These are phyloP conservation scores for Glaucopsyche alexis DNA, from an alignment of 2,888 invertebrate species.

Conservation along the genomic window DNA sequence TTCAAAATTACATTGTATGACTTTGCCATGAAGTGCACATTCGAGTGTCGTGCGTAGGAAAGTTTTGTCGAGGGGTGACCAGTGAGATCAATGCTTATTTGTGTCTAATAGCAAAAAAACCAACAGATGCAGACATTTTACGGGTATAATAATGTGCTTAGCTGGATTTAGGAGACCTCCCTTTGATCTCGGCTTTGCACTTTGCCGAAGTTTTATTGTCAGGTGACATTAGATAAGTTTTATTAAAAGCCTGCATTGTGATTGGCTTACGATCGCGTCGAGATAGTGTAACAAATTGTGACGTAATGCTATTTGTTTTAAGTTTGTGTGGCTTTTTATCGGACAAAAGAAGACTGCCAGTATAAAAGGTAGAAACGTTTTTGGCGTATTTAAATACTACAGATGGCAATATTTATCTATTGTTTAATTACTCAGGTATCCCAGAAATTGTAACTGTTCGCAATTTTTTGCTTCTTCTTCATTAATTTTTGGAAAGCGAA, in stretches of 20 bases:
- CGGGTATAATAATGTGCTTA: slow-evolving; percentile 78
- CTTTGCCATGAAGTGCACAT: slow-evolving; percentile 35
- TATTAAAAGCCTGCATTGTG: slow-evolving; percentile 47
- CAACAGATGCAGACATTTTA: slow-evolving; percentile 79
- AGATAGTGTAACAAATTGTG: slow-evolving; percentile 50
- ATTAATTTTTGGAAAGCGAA: too few species aligned
- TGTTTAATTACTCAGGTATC: too few species aligned
- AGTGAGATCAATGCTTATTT: slow-evolving; percentile 72
- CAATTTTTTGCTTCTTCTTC: too few species aligned
- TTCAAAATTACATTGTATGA: slow-evolving; percentile 35
- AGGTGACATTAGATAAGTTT: slow-evolving; percentile 49
- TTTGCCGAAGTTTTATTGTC: slow-evolving; percentile 47
- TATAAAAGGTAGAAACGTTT: too few species aligned
- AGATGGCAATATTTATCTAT: too few species aligned
- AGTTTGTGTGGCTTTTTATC: slow-evolving; percentile 26
- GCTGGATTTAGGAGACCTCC: slow-evolving; percentile 67
- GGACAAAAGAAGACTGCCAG: not conserved
- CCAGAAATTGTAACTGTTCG: too few species aligned
- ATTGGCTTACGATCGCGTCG: slow-evolving; percentile 52
- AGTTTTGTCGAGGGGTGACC: slow-evolving; percentile 52
- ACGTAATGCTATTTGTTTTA: slow-evolving; percentile 48
- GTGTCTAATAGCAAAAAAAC: slow-evolving; percentile 76
- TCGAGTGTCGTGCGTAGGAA: slow-evolving; percentile 29
- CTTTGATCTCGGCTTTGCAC: slow-evolving; percentile 68
- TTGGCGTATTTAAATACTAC: too few species aligned